Conservation (phyloP, 2,797 vertebrate genomes). For the Ammospiza maritima region DNA sequence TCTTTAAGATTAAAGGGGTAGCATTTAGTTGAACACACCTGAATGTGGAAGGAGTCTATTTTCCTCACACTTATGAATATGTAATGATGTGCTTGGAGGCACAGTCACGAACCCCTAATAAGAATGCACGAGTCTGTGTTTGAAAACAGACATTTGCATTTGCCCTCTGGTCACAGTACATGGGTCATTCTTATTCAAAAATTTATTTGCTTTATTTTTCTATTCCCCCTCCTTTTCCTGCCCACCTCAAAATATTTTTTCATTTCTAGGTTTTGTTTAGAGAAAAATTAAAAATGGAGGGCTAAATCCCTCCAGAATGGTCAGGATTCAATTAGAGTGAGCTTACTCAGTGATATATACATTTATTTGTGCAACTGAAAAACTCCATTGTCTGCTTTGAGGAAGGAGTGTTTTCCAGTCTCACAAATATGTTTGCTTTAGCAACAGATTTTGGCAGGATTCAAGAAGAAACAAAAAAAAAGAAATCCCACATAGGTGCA, state of each 20-base stretch:
- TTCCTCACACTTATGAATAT: conserved; percentile 71
- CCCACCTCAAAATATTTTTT: conserved; percentile 57
- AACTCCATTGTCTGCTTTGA: conserved; percentile 45
- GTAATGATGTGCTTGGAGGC: conserved; percentile 72
- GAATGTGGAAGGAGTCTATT: conserved; percentile 69
- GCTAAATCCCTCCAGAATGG: conserved; percentile 20
- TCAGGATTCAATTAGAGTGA: conserved; percentile 43
- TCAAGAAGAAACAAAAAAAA: neutral
- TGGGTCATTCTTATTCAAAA: conserved; percentile 77
- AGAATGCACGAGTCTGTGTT: conserved; percentile 75
- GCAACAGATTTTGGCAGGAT: neutral
- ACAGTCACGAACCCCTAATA: conserved; percentile 70
- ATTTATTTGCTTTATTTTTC: conserved; percentile 68
- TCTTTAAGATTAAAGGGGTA: conserved; percentile 64
- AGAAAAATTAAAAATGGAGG: conserved; percentile 46
- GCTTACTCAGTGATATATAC: conserved; percentile 16
- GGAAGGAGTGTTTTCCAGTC: neutral
- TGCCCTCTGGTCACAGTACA: conserved; percentile 76
- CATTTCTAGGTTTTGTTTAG: conserved; percentile 50
- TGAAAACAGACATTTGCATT: conserved; percentile 80
- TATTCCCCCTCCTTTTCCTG: conserved; percentile 45
- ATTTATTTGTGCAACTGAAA: conserved; percentile 18
- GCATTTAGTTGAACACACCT: conserved; percentile 67
- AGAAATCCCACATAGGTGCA: neutral
- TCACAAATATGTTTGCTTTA: neutral